These are phyloP conservation scores for Paraplagusia blochii DNA, from an alignment of 2,113 vertebrate genomes.

Conservation along the genomic window DNA sequence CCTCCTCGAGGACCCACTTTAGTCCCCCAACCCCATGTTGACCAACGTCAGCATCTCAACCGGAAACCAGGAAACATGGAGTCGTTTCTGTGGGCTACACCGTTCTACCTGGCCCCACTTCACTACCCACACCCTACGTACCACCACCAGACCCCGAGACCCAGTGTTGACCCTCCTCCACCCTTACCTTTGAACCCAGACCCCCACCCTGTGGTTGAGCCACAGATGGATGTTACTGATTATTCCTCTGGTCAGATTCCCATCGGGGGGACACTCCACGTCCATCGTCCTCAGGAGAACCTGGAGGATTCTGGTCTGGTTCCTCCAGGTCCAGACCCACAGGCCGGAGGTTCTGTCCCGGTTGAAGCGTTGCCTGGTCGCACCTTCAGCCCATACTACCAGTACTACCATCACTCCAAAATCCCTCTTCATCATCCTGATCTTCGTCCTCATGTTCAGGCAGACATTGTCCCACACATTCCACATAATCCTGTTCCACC, in stretches of 20 bases:
- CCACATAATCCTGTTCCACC: neutral
- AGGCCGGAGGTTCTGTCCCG: neutral
- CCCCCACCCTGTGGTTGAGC: neutral
- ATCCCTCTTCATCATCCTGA: conserved; percentile 37
- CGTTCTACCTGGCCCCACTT: conserved; percentile 61
- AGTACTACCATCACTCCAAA: conserved; percentile 66
- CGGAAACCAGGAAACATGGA: neutral
- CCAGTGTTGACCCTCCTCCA: neutral
- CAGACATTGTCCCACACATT: neutral
- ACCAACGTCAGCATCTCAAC: neutral
- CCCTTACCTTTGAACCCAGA: neutral
- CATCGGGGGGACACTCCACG: neutral
- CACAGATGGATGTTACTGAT: conserved; percentile 7
- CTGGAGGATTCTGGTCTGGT: neutral
- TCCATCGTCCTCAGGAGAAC: neutral
- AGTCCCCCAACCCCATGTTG: conserved; percentile 2
- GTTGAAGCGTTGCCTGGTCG: conserved; percentile 1
- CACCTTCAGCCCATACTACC: conserved; percentile 52
- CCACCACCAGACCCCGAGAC: neutral
- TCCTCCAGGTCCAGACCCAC: neutral
- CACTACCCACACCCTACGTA: conserved; percentile 57
- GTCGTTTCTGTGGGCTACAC: conserved; percentile 38
- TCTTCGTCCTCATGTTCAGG: conserved; percentile 7
- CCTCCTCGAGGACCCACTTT: neutral
- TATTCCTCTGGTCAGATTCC: neutral